A percentile compares a stretch with the other conserved stretches of the same genome.
phyloP scores from a whole-genome alignment of 2,888 invertebrate species.

The Calliscelio sp. region DNA sequence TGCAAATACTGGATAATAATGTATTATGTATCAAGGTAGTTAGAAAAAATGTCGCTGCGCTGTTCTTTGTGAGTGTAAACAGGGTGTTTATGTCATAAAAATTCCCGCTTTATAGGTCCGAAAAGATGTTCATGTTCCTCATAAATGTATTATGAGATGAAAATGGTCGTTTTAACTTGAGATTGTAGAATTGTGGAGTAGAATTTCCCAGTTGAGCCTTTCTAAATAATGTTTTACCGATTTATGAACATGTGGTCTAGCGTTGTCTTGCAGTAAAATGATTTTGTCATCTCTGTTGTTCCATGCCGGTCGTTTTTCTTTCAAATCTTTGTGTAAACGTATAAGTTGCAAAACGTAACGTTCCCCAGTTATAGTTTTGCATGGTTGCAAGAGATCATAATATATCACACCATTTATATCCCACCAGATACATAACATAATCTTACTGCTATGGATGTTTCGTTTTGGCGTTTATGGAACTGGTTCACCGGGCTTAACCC shows the following conservation, averaged over 20 bases:
- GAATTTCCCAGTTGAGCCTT: not conserved
- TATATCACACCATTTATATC: not conserved
- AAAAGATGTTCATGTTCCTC: too few species aligned
- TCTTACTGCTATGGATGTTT: not conserved
- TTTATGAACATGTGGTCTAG: not conserved
- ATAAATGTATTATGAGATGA: too few species aligned
- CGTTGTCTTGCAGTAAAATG: constrained; percentile 20
- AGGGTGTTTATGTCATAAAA: too few species aligned
- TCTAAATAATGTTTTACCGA: not conserved
- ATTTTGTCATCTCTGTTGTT: constrained; percentile 2
- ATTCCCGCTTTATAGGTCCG: too few species aligned
- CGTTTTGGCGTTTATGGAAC: not conserved
- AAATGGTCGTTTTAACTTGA: too few species aligned
- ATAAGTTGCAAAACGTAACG: not conserved
- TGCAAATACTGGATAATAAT: too few species aligned
- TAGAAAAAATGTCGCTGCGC: too few species aligned
- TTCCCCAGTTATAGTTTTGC: not conserved
- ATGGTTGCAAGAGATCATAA: not conserved
- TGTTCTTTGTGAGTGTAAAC: too few species aligned
- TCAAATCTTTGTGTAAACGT: not conserved
- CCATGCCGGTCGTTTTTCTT: not conserved
- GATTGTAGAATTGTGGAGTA: too few species aligned
- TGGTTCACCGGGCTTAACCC: too few species aligned
- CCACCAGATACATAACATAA: not conserved
- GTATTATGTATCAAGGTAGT: too few species aligned